Evolutionary conservation across 2,888 invertebrate genomes (phyloP).

Genomic region (Ophraella communa): DNA sequence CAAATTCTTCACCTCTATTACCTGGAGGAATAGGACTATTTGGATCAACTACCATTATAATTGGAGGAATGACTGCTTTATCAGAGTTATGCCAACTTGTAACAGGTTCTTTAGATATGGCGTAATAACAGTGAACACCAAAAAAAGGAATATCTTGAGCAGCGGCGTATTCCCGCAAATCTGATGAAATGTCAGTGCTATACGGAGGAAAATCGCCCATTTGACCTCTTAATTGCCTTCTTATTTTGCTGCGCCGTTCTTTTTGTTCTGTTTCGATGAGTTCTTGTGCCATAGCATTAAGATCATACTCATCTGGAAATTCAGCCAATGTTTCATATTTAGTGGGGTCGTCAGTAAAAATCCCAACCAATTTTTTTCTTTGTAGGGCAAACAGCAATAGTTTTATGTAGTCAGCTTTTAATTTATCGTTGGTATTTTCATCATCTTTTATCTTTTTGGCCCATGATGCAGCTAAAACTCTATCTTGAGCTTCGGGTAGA

Average conservation of each 20-base stretch:
- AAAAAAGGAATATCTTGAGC: conserved; percentile 62
- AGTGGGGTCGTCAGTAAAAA: conserved; percentile 57
- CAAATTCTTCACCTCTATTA: conserved; percentile 20
- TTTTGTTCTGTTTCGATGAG: conserved; percentile 51
- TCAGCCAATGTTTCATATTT: conserved; percentile 49
- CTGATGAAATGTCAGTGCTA: conserved; percentile 56
- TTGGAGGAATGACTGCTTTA: conserved; percentile 51
- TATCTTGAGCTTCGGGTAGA: conserved; percentile 57
- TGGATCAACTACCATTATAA: conserved; percentile 41
- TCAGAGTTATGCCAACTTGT: conserved; percentile 57
- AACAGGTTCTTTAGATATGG: conserved; percentile 59
- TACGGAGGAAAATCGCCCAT: conserved; percentile 52
- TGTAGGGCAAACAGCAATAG: conserved; percentile 60
- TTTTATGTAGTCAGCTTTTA: conserved; percentile 58
- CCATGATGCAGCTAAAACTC: conserved; percentile 59
- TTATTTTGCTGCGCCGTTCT: conserved; percentile 40
- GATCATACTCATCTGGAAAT: conserved; percentile 49
- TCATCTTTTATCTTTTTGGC: conserved; percentile 56
- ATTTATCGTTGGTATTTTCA: conserved; percentile 46
- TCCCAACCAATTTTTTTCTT: conserved; percentile 55
- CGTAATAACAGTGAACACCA: conserved; percentile 63
- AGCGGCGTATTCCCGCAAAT: conserved; percentile 60
- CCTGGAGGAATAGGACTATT: conserved; percentile 29
- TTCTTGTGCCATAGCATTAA: conserved; percentile 53
- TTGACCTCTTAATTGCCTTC: conserved; percentile 44